Evolutionary conservation across 1,140 invertebrate species (phyloP).

Genomic region (Stegodyphus mimosarum): DNA sequence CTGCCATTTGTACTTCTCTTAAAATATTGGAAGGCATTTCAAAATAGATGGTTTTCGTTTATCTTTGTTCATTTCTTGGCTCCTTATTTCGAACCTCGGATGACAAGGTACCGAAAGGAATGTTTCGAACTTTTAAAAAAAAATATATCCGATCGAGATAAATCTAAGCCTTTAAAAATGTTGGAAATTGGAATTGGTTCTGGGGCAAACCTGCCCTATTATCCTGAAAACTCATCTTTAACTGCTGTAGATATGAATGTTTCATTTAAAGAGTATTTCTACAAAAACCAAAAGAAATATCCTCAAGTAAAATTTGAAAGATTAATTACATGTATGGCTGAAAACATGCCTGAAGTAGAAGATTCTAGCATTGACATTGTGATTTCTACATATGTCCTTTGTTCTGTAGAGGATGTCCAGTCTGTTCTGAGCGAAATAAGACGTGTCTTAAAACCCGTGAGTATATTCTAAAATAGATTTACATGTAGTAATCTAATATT

Average conservation of each 20-base stretch:
- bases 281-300: constrained; percentile 19
- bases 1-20: constrained; percentile 4
- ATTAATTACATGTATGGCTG: constrained; percentile 62
- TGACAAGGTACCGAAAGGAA: not conserved
- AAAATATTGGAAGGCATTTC: constrained; percentile 9
- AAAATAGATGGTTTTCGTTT: constrained; percentile 1
- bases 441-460: constrained; percentile 66
- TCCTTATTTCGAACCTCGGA: not conserved
- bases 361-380: constrained; percentile 66
- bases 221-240: constrained; percentile 38
- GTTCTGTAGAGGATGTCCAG: constrained; percentile 64
- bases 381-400: constrained; percentile 66
- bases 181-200: constrained; percentile 62
- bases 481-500: no score
- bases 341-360: constrained; percentile 66
- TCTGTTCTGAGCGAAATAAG: constrained; percentile 64
- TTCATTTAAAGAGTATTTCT: constrained; percentile 37
- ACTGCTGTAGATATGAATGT: constrained; percentile 54
- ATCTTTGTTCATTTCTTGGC: not conserved
- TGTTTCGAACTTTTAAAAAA: constrained; percentile 10
- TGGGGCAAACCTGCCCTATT: constrained; percentile 56
- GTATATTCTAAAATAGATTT: not conserved
- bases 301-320: constrained; percentile 27
- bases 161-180: not conserved
- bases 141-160: constrained; percentile 5